These are phyloP conservation scores for Actias luna DNA, from an alignment of 2,888 invertebrate species.

Conservation along the genomic window DNA sequence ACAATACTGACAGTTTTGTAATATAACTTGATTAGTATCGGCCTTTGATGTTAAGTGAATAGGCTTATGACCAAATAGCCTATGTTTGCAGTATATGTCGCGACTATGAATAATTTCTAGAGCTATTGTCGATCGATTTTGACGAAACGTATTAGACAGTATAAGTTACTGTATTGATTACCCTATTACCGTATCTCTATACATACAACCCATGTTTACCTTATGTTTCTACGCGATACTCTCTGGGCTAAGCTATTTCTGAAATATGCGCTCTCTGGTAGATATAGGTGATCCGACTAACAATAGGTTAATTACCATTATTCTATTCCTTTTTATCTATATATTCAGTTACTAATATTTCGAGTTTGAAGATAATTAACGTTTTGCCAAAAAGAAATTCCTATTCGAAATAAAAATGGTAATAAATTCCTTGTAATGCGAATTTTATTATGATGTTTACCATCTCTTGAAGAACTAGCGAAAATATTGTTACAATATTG, in stretches of 20 bases:
- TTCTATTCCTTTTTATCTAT: not conserved
- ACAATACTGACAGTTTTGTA: slow-evolving; percentile 22
- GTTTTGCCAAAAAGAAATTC: not conserved
- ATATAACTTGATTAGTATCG: slow-evolving; percentile 28
- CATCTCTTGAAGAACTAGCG: not conserved
- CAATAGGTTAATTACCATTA: not conserved
- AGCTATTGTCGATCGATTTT: slow-evolving; percentile 46
- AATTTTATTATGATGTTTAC: not conserved
- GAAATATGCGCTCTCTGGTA: slow-evolving; percentile 48
- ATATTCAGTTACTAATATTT: not conserved
- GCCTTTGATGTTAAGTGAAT: slow-evolving; percentile 23
- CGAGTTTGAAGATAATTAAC: not conserved
- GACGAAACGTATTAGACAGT: slow-evolving; percentile 39
- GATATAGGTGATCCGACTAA: slow-evolving; percentile 56
- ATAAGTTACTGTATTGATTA: slow-evolving; percentile 33
- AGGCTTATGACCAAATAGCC: slow-evolving; percentile 24
- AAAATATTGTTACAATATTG: no score
- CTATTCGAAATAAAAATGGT: not conserved
- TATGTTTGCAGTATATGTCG: slow-evolving; percentile 34
- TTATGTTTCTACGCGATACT: slow-evolving; percentile 50
- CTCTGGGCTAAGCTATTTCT: slow-evolving; percentile 55
- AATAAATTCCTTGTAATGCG: not conserved
- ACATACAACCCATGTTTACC: slow-evolving; percentile 31
- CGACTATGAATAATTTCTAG: slow-evolving; percentile 27
- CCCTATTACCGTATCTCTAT: not conserved